These are phyloP conservation scores for Acholoe squamosa DNA, from an alignment of 2,888 invertebrate genomes.

Conservation along the genomic window DNA sequence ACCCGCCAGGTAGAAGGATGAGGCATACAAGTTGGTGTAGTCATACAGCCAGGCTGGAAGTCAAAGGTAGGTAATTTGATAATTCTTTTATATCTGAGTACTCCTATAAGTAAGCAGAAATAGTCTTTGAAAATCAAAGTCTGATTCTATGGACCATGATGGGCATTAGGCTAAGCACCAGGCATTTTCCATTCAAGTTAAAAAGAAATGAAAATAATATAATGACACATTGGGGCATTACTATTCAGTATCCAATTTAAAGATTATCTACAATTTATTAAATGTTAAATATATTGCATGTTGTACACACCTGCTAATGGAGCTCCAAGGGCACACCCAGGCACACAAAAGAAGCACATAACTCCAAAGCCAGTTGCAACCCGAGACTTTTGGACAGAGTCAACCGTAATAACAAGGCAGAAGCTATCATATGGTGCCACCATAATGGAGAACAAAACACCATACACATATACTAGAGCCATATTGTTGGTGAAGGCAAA, in stretches of 20 bases:
- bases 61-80: neutral
- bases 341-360: neutral
- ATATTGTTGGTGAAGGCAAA: neutral
- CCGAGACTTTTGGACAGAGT: neutral
- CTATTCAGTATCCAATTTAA: no score
- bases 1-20: constrained; percentile 30
- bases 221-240: no score
- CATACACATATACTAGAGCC: neutral
- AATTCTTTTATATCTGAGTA: no score
- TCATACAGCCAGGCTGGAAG: neutral
- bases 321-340: neutral
- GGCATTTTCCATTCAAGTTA: no score
- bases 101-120: no score
- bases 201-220: no score
- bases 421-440: neutral
- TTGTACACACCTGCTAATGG: constrained; percentile 12
- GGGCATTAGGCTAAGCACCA: no score
- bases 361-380: neutral
- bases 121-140: no score
- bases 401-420: neutral
- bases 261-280: no score
- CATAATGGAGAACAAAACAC: neutral
- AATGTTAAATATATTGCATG: no score
- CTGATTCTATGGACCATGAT: no score
- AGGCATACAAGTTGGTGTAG: neutral